phyloP scores from a whole-genome alignment of 2,888 invertebrate genomes.

The Ichneumoninae sp. region DNA sequence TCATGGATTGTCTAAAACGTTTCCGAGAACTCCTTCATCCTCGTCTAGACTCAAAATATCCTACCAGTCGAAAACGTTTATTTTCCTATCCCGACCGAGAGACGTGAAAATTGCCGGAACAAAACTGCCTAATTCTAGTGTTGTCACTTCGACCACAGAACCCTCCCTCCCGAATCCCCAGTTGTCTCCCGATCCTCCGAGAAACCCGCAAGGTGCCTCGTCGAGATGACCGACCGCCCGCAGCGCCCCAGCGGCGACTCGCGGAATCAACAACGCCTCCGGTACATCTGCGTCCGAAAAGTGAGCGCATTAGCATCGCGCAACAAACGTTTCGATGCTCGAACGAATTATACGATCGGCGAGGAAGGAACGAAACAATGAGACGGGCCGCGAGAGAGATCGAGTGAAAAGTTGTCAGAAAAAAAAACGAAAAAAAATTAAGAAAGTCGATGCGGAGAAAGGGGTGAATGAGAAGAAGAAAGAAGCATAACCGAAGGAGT shows the following conservation, averaged over 20 bases:
- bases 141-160: conserved; percentile 30
- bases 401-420: conserved; percentile 1
- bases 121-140: conserved; percentile 54
- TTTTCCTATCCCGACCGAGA: background rate
- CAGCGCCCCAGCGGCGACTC: background rate
- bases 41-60: conserved; percentile 29
- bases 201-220: background rate
- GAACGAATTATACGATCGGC: background rate
- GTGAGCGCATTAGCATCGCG: conserved; percentile 27
- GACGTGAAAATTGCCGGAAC: conserved; percentile 18
- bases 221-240: background rate
- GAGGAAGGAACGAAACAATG: background rate
- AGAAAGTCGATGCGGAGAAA: conserved; percentile 31
- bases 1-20: conserved; percentile 48
- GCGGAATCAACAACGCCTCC: background rate
- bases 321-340: conserved; percentile 4
- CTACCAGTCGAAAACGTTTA: background rate
- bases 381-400: background rate
- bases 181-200: background rate
- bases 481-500: conserved; percentile 70
- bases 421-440: conserved; percentile 15
- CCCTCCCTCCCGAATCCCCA: background rate
- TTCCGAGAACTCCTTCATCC: conserved; percentile 26
- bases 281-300: conserved; percentile 48
- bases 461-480: conserved; percentile 42